phyloP scores from a whole-genome alignment of 2,113 vertebrate species.

The Monopterus albus region DNA sequence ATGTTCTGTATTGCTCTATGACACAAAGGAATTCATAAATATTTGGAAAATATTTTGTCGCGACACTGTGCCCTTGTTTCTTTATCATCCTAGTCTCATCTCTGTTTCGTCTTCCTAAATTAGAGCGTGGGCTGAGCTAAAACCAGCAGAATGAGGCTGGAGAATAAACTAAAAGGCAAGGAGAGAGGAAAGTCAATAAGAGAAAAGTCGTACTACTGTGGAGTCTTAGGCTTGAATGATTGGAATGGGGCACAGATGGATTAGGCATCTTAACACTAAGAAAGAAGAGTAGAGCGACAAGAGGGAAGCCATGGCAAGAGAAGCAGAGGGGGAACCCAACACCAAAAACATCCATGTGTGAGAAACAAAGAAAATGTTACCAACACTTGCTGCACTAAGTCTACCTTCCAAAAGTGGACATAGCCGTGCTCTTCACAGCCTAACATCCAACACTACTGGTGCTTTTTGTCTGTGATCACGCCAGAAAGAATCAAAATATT shows the following conservation, averaged over 20 bases:
- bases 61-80: not conserved
- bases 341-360: constrained; percentile 43
- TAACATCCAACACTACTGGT: not conserved
- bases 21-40: constrained; percentile 2
- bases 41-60: constrained; percentile 9
- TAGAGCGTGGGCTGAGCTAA: constrained; percentile 25
- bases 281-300: constrained; percentile 34
- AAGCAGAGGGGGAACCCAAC: constrained; percentile 8
- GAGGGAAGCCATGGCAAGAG: constrained; percentile 11
- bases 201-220: constrained; percentile 32
- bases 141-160: constrained; percentile 24
- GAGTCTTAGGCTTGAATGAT: constrained; percentile 45
- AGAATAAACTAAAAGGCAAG: constrained; percentile 4
- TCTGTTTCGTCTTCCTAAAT: constrained; percentile 44
- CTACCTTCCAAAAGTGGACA: constrained; percentile 22
- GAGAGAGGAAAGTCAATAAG: constrained; percentile 14
- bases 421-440: not conserved
- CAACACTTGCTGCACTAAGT: not conserved
- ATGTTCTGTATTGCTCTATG: not conserved
- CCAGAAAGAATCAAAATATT: constrained; percentile 35
- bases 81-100: not conserved
- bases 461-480: constrained; percentile 25
- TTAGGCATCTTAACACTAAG: constrained; percentile 49
- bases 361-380: constrained; percentile 32
- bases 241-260: constrained; percentile 51